Evolutionary conservation across 2,113 vertebrate species (phyloP), one percentile per base, ranked within the genome.

Genomic region (Sula dactylatra): DNA sequence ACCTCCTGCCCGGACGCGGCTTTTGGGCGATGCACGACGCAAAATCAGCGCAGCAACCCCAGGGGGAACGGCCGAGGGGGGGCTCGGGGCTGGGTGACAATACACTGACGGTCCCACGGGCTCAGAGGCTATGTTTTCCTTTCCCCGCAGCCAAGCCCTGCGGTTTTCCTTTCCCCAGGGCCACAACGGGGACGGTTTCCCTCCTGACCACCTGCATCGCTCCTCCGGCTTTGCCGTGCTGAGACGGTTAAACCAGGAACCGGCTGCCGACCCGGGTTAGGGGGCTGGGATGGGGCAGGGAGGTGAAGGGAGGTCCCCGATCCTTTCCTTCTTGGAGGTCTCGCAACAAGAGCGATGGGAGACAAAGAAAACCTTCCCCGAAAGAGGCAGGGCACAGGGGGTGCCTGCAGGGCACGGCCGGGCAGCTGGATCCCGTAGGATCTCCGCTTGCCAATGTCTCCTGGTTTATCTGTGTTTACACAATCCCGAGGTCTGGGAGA

Each of bases 1-100:
- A 34, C n/a, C 66, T 27, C n/a, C 47, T 14, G 45, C 66, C 71
- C 6, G 0, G n/a, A 58, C 1, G 9, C 21, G 18, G 40, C 40
- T 45, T 44, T 20, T 2, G 38, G 31, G 7, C 7, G 13, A 34
- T 0, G 31, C 22, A 11, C 7, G 13, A 34, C 0, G 31, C 22
- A 11, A 16, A 15, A 36, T 3, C 44, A 13, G 74, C 5, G 3
- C 26, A 6, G 44, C 11, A 8, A 31, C 17, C 74, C 56, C 34
- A 16, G 1, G 3, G 56, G 9, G 55, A 22, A 22, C 8, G 6
- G 55, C 31, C 16, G 4, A 3, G 18, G 7, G 11, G 11, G 56
- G 56, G 20, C 17, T 31, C 5, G 5, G 76, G 44, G 44, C 54
- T 59, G 1, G 45, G 58, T 7, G 76, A 34, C 58, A 9, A 40